phyloP scores from a whole-genome alignment of 2,113 vertebrate genomes.

The Sebastes fasciatus region DNA sequence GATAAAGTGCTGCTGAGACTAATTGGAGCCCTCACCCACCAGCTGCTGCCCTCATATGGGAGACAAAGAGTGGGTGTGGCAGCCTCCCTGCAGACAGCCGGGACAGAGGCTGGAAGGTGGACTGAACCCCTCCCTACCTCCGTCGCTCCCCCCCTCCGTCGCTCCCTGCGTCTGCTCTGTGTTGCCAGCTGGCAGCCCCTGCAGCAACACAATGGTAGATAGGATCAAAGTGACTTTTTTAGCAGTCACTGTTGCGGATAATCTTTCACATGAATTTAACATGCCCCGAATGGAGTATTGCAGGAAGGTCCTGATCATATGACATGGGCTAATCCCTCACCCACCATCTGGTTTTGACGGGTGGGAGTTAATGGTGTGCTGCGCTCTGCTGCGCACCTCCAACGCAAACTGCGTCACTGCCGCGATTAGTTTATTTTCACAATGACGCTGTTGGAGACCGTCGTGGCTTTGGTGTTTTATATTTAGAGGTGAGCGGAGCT shows the following conservation, averaged over 20 bases:
- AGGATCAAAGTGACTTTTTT: slow-evolving; percentile 81
- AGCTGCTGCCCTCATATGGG: slow-evolving; percentile 75
- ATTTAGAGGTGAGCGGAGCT: slow-evolving; percentile 74
- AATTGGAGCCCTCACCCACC: slow-evolving; percentile 70
- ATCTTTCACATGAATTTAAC: slow-evolving; percentile 82
- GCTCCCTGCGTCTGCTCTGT: slow-evolving; percentile 41
- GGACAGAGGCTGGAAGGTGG: slow-evolving; percentile 67
- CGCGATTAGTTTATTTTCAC: slow-evolving; percentile 64
- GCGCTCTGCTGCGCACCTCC: slow-evolving; percentile 38
- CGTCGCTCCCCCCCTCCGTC: neutral
- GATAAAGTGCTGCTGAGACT: slow-evolving; percentile 55
- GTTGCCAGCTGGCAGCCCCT: slow-evolving; percentile 77
- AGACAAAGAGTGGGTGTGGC: slow-evolving; percentile 80
- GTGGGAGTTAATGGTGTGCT: slow-evolving; percentile 60
- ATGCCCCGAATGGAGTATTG: slow-evolving; percentile 66
- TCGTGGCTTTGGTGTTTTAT: slow-evolving; percentile 73
- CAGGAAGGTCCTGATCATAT: slow-evolving; percentile 75
- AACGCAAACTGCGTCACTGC: slow-evolving; percentile 58
- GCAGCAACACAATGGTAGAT: slow-evolving; percentile 70
- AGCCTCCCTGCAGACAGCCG: slow-evolving; percentile 58
- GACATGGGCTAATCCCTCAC: slow-evolving; percentile 76
- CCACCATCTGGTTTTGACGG: slow-evolving; percentile 79
- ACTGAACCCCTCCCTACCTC: slow-evolving; percentile 40
- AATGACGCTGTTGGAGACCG: slow-evolving; percentile 54
- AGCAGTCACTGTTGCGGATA: slow-evolving; percentile 73